phyloP scores from a whole-genome alignment of 2,797 vertebrate species.

The Chromobotia macracanthus region DNA sequence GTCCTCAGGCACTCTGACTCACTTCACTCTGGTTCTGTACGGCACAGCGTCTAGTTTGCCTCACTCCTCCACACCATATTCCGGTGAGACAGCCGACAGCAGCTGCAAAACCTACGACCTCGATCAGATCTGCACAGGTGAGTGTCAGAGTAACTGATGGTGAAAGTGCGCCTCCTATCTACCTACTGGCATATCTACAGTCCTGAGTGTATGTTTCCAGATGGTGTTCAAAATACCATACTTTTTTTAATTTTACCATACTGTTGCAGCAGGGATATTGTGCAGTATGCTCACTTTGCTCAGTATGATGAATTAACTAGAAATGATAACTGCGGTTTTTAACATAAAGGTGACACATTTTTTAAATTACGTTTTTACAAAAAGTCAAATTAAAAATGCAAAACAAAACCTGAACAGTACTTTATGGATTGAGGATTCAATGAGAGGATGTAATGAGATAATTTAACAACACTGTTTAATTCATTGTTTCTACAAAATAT shows the following conservation, averaged over 20 bases:
- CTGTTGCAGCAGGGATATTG: too few relatives aligned
- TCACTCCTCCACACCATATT: conserved; percentile 66
- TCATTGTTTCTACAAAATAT: background rate
- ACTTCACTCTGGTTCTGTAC: conserved; percentile 91
- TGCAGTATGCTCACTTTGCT: too few relatives aligned
- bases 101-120: conserved; percentile 91
- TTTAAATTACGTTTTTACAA: too few relatives aligned
- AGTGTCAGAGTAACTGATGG: conserved; percentile 63
- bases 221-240: background rate
- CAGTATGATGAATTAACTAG: too few relatives aligned
- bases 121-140: conserved; percentile 91
- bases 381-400: too few relatives aligned
- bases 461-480: too few relatives aligned
- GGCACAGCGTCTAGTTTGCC: conserved; percentile 81
- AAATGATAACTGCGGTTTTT: too few relatives aligned
- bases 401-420: too few relatives aligned
- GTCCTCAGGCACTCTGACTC: conserved; percentile 88
- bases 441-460: too few relatives aligned
- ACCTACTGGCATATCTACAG: background rate
- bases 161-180: conserved; percentile 49
- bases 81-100: conserved; percentile 76
- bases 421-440: too few relatives aligned
- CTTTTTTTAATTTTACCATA: background rate
- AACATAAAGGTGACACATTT: too few relatives aligned
- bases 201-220: background rate